phyloP scores from a whole-genome alignment of 2,113 vertebrate species.

The Epinephelus fuscoguttatus region DNA sequence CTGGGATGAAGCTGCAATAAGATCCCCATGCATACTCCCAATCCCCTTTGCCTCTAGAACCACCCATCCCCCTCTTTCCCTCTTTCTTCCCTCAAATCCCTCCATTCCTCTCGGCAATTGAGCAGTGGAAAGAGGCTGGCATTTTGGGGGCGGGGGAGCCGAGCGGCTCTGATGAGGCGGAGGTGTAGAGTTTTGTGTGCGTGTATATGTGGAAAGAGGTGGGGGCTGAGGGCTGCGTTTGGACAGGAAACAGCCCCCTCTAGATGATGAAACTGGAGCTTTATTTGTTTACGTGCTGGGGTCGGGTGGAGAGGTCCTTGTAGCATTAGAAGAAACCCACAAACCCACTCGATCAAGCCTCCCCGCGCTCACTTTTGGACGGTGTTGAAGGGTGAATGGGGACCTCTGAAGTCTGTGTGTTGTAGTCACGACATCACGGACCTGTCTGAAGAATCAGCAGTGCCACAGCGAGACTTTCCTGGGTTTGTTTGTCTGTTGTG shows the following conservation, averaged over 20 bases:
- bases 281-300: constrained; percentile 84
- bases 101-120: constrained; percentile 84
- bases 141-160: constrained; percentile 74
- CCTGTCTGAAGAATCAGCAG: constrained; percentile 29
- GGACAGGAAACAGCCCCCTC: constrained; percentile 84
- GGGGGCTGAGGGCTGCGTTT: constrained; percentile 50
- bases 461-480: background rate
- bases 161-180: constrained; percentile 71
- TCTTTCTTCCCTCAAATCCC: constrained; percentile 85
- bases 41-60: constrained; percentile 63
- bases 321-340: constrained; percentile 75
- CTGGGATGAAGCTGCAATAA: constrained; percentile 81
- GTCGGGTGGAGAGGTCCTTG: constrained; percentile 75
- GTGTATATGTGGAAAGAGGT: constrained; percentile 46
- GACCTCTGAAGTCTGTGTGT: constrained; percentile 60
- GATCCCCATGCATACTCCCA: constrained; percentile 79
- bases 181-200: constrained; percentile 77
- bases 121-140: constrained; percentile 85
- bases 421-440: constrained; percentile 30
- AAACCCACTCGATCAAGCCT: constrained; percentile 70
- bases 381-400: constrained; percentile 72
- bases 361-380: constrained; percentile 55
- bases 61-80: constrained; percentile 79
- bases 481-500: background rate
- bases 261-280: constrained; percentile 84